Conservation (phyloP, 2,797 vertebrate genomes). For the Lutjanus argentimaculatus region DNA sequence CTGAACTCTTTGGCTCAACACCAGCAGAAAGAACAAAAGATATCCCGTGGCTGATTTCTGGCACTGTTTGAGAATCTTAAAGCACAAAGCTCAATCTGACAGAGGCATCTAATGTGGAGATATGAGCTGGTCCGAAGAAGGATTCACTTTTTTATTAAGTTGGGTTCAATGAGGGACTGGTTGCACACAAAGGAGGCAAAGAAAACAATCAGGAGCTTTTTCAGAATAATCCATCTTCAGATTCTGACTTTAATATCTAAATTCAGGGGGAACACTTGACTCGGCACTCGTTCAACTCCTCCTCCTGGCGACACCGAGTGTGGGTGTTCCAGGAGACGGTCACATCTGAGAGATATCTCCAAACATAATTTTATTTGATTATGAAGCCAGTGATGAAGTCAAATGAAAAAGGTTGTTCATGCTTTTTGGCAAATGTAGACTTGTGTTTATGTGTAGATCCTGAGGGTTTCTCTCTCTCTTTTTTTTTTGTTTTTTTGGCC, state of each 20-base stretch:
- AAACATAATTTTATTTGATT: conserved; percentile 44
- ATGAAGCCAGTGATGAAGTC: conserved; percentile 25
- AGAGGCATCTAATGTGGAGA: not conserved
- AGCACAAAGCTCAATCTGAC: conserved; percentile 2
- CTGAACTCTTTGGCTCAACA: conserved; percentile 50
- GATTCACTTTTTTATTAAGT: conserved; percentile 45
- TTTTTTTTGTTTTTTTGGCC: not conserved
- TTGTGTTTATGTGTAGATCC: conserved; percentile 32
- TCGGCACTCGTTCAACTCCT: conserved; percentile 10
- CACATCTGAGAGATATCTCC: conserved; percentile 22
- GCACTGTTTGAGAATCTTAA: conserved; percentile 2
- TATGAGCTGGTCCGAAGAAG: not conserved
- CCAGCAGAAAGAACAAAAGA: conserved; percentile 56
- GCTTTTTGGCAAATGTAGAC: conserved; percentile 32
- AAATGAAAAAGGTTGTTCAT: conserved; percentile 15
- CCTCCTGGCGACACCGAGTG: not conserved
- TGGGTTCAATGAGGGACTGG: conserved; percentile 3
- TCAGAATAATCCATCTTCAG: conserved; percentile 1
- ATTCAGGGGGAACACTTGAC: conserved; percentile 20
- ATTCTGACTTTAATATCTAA: conserved; percentile 22
- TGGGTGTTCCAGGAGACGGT: conserved; percentile 14
- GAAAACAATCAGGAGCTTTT: conserved; percentile 45
- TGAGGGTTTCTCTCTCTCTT: conserved; percentile 18
- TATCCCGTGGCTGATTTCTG: conserved; percentile 14
- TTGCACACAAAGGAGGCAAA: conserved; percentile 34